Conservation (phyloP, 2,797 vertebrate genomes). For the Myripristis murdjan region DNA sequence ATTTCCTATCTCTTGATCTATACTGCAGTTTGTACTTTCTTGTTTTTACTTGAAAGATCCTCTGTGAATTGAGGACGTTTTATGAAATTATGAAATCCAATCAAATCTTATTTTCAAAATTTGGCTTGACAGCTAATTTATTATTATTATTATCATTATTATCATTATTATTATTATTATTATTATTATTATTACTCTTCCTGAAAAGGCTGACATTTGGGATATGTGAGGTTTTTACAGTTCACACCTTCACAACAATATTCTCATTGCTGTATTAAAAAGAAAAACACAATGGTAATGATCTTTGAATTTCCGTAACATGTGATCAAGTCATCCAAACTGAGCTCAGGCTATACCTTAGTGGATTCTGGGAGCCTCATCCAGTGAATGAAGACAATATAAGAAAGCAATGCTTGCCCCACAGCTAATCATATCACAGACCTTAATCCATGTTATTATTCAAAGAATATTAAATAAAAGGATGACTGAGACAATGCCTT, state of each 20-base stretch:
- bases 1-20: too few relatives aligned
- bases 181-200: too few relatives aligned
- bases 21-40: neutral
- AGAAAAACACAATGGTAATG: constrained; percentile 21
- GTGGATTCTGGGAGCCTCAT: constrained; percentile 41
- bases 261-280: constrained; percentile 2
- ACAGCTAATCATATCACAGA: constrained; percentile 61
- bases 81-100: constrained; percentile 3
- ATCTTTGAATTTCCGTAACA: constrained; percentile 19
- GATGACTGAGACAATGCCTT: constrained; percentile 61
- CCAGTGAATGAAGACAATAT: constrained; percentile 48
- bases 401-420: constrained; percentile 44
- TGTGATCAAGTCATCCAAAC: constrained; percentile 47
- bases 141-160: too few relatives aligned
- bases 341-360: constrained; percentile 44
- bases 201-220: neutral
- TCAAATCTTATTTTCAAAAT: too few relatives aligned
- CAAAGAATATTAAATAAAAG: constrained; percentile 71
- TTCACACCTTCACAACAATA: constrained; percentile 29
- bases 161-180: too few relatives aligned
- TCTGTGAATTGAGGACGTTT: neutral
- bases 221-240: constrained; percentile 33
- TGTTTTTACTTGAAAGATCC: neutral
- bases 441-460: constrained; percentile 71
- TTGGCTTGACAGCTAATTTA: neutral